These are phyloP conservation scores for Anser cygnoides DNA, from an alignment of 2,113 vertebrate species.

Conservation along the genomic window DNA sequence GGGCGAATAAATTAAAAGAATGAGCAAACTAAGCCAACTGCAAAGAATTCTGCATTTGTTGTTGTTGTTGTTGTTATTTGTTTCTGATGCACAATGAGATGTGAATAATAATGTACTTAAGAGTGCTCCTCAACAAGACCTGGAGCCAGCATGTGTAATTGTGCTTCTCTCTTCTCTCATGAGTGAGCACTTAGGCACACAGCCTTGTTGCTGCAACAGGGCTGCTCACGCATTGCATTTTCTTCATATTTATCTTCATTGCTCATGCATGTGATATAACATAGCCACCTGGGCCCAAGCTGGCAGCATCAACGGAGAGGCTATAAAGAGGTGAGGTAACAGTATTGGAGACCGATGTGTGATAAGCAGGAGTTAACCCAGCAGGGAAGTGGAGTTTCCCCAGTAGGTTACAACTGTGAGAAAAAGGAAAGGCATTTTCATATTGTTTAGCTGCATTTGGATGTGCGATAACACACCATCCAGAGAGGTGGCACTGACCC, in stretches of 20 bases:
- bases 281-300: background rate
- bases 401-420: background rate
- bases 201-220: background rate
- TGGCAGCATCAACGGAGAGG: background rate
- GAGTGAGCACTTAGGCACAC: background rate
- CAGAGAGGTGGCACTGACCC: background rate
- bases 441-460: background rate
- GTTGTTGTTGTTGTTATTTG: background rate
- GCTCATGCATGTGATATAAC: background rate
- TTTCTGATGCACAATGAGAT: background rate
- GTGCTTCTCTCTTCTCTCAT: background rate
- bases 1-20: background rate
- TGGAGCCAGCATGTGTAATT: background rate
- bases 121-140: background rate
- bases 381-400: background rate
- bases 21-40: background rate
- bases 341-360: background rate
- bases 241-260: background rate
- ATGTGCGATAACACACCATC: background rate
- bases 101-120: background rate
- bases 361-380: background rate
- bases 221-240: background rate
- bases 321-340: background rate
- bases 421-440: background rate
- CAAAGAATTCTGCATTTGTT: background rate